Evolutionary conservation across 2,888 invertebrate species (phyloP).

Genomic region (Psococerastis gibbosa): DNA sequence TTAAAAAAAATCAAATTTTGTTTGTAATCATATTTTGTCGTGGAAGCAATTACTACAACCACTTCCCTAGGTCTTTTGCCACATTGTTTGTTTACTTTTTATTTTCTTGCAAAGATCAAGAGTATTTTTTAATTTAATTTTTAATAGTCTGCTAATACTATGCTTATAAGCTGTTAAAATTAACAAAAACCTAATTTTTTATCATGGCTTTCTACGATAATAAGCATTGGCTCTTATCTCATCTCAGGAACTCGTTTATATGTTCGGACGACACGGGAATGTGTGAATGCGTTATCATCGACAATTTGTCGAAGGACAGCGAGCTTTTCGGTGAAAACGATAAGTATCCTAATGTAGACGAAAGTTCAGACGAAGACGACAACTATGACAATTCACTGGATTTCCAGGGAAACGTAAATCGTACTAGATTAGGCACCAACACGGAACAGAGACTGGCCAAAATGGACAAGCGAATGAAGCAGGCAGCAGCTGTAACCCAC

Average conservation of each 20-base stretch:
- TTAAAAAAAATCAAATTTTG: too few species aligned
- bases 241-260: slow-evolving; percentile 86
- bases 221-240: slow-evolving; percentile 77
- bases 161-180: too few species aligned
- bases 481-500: slow-evolving; percentile 54
- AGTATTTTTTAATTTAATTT: too few species aligned
- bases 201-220: slow-evolving; percentile 88
- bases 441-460: slow-evolving; percentile 78
- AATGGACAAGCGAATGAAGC: slow-evolving; percentile 67
- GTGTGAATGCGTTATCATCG: slow-evolving; percentile 80
- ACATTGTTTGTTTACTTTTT: too few species aligned
- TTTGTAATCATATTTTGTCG: too few species aligned
- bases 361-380: slow-evolving; percentile 54
- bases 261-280: slow-evolving; percentile 88
- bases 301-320: slow-evolving; percentile 50
- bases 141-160: too few species aligned
- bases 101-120: too few species aligned
- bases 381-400: slow-evolving; percentile 51
- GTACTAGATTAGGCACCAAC: slow-evolving; percentile 55
- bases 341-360: slow-evolving; percentile 58
- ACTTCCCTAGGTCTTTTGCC: too few species aligned
- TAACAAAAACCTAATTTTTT: too few species aligned
- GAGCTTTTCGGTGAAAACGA: slow-evolving; percentile 36
- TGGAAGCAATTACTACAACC: too few species aligned
- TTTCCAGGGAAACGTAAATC: slow-evolving; percentile 35